Conservation (phyloP, 2,888 invertebrate genomes). For the Ichneumon xanthorius region DNA sequence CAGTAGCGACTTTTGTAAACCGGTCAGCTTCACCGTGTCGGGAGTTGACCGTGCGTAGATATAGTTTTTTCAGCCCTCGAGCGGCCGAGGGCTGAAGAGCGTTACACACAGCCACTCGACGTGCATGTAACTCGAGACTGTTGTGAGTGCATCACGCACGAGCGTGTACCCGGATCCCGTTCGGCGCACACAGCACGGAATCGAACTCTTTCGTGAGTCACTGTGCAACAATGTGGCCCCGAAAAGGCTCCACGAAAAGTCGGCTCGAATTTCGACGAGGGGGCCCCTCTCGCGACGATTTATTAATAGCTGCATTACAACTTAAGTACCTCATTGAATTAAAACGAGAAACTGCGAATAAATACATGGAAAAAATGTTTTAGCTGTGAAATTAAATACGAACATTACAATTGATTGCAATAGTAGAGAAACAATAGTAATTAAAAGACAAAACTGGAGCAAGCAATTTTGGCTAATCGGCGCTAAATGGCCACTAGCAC, state of each 20-base stretch:
- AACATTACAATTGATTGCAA: too few relatives aligned
- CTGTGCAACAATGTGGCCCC: constrained; percentile 38
- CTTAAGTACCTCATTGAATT: not conserved
- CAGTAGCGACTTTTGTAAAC: not conserved
- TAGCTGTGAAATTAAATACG: too few relatives aligned
- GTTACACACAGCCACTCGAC: constrained; percentile 52
- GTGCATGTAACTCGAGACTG: constrained; percentile 64
- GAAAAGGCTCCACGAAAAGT: constrained; percentile 32
- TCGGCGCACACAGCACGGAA: constrained; percentile 47
- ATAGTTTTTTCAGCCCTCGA: constrained; percentile 50
- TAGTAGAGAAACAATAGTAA: too few relatives aligned
- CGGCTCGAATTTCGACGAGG: constrained; percentile 33
- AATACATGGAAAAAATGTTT: not conserved
- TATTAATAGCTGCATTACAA: not conserved
- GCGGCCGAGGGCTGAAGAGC: constrained; percentile 22
- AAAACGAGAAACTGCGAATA: not conserved
- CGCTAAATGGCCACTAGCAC: too few relatives aligned
- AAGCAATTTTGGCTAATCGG: too few relatives aligned
- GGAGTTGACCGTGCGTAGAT: not conserved
- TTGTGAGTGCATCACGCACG: constrained; percentile 61
- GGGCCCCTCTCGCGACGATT: constrained; percentile 2
- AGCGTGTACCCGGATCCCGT: constrained; percentile 43
- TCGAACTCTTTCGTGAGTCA: constrained; percentile 67
- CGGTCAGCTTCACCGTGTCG: constrained; percentile 52
- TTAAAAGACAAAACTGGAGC: too few relatives aligned